Evolutionary conservation across 2,113 vertebrate genomes (phyloP), one percentile per base, ranked within the genome.

Genomic region (Psophia crepitans): DNA sequence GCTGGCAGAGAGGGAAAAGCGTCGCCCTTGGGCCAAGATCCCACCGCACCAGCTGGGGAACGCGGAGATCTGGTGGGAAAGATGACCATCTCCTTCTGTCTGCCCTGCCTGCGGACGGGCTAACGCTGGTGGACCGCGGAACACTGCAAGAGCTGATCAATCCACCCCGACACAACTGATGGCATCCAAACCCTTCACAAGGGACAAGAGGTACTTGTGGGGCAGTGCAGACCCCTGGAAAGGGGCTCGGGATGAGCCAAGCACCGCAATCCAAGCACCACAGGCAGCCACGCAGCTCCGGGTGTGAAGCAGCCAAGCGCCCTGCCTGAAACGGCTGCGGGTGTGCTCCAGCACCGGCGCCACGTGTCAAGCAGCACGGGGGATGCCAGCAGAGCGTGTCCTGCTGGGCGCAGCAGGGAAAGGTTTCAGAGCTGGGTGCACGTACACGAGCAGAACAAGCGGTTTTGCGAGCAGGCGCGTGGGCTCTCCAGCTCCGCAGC

Each of bases 1-100:
- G 2, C 58, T 65, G 35, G 33, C 30, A 15, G n/a, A 57, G 23
- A 49, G 78, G 24, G 39, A 21, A 44, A 39, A 73, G 68, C 18
- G 27, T 26, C 0, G 0, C 28, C 48, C 57, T 63, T 0, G 0
- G 39, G 44, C 22, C 74, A 51, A 23, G 41, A 69, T 35, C 64
- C 35, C 64, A 14, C 35, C 23, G 54, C 12, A 39, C 10, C 58
- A 43, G 35, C 64, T 39, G 90, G 17, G 76, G 64, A 80, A 60
- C 0, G 1, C 41, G 10, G 16, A 60, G 27, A 24, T 63, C 46
- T 30, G 12, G n/a, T 21, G 46, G 48, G n/a, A 73, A 69, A 64
- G 14, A 48, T 37, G 37, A 48, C 32, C 8, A 35, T 43, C 23
- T 57, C 39, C 39, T 76, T 49, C 10, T 37, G 23, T 15, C 78